Evolutionary conservation across 2,888 invertebrate species (phyloP).

Genomic region (Amphipyra tragopoginis): DNA sequence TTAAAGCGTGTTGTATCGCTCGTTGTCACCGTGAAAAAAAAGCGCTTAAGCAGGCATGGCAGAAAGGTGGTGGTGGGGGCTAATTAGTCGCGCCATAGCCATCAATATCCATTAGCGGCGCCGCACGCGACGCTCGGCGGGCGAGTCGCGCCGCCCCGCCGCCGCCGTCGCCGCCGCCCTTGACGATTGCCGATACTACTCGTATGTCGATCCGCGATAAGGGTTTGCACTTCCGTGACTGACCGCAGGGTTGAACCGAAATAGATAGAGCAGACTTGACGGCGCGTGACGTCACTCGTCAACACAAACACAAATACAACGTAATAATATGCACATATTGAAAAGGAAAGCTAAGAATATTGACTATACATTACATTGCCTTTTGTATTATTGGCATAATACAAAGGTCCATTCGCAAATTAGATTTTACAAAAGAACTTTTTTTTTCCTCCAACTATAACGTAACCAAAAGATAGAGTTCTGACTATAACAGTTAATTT

Average conservation of each 20-base stretch:
- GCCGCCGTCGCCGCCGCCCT: slow-evolving; percentile 61
- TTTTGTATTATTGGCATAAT: slow-evolving; percentile 27
- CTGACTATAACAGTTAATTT: not conserved
- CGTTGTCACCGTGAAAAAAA: slow-evolving; percentile 68
- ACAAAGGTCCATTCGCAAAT: slow-evolving; percentile 24
- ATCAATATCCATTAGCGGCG: slow-evolving; percentile 89
- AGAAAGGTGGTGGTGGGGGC: slow-evolving; percentile 76
- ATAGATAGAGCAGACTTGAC: slow-evolving; percentile 62
- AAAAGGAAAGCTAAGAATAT: slow-evolving; percentile 29
- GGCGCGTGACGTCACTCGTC: slow-evolving; percentile 45
- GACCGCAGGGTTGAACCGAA: slow-evolving; percentile 65
- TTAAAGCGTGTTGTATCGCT: slow-evolving; percentile 69
- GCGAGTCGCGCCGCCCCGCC: slow-evolving; percentile 61
- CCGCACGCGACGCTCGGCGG: slow-evolving; percentile 83
- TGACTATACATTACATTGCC: slow-evolving; percentile 28
- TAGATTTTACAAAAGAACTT: slow-evolving; percentile 9
- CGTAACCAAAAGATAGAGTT: not conserved
- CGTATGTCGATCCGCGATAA: slow-evolving; percentile 75
- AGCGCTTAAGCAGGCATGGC: slow-evolving; percentile 65
- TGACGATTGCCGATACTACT: slow-evolving; percentile 75
- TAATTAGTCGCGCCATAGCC: slow-evolving; percentile 87
- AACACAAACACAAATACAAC: slow-evolving; percentile 22
- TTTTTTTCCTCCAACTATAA: slow-evolving; percentile 7
- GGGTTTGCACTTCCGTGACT: slow-evolving; percentile 79
- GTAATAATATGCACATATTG: slow-evolving; percentile 30